These are phyloP conservation scores for Notiomystis cincta DNA, from an alignment of 2,113 vertebrate genomes.

Conservation along the genomic window DNA sequence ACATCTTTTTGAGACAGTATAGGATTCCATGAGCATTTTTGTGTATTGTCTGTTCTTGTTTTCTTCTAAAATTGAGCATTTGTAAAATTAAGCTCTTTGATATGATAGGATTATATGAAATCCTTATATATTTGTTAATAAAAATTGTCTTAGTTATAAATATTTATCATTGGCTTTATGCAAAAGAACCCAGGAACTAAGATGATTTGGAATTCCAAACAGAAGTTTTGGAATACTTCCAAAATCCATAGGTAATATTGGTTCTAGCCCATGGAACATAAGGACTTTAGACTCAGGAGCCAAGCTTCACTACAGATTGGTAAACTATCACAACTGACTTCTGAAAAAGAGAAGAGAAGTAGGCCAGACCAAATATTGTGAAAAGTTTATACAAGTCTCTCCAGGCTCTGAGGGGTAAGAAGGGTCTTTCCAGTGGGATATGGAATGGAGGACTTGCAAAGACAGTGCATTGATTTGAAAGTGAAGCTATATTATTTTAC, in stretches of 20 bases:
- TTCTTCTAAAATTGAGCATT: background rate
- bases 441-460: background rate
- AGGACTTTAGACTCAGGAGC: background rate
- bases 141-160: background rate
- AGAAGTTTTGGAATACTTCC: background rate
- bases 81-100: background rate
- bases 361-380: background rate
- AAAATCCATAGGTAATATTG: background rate
- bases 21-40: background rate
- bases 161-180: background rate
- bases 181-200: accelerated
- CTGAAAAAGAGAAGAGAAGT: background rate
- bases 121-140: background rate
- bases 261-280: background rate
- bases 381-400: background rate
- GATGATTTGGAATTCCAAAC: background rate
- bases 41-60: background rate
- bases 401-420: background rate
- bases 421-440: background rate
- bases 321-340: background rate
- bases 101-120: background rate
- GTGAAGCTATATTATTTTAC: background rate
- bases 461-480: background rate
- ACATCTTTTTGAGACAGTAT: background rate
- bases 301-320: background rate